Percentiles rank a stretch among this genome's conserved stretches.
Conservation (phyloP, 1,140 invertebrate species). For the Drosophila nigrodunni region DNA sequence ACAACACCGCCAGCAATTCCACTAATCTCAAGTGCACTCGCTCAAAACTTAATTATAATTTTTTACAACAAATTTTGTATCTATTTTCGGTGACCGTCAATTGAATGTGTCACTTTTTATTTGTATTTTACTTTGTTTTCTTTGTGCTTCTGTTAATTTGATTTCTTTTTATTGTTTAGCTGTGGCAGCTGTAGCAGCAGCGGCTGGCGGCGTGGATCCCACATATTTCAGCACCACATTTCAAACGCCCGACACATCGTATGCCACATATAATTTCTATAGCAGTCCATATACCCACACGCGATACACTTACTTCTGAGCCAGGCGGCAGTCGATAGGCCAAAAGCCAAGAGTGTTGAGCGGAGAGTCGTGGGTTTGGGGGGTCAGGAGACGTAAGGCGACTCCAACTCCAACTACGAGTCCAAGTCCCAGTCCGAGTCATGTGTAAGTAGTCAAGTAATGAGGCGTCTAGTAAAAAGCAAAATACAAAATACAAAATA, state of each 20-base stretch:
- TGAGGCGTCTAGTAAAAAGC: constrained; percentile 47
- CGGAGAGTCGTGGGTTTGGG: constrained; percentile 35
- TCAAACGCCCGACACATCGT: constrained; percentile 72
- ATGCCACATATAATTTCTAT: constrained; percentile 71
- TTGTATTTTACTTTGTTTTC: constrained; percentile 1
- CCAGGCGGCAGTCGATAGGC: background rate
- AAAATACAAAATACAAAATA: background rate
- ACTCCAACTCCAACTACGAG: no score
- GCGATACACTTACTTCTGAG: constrained; percentile 70
- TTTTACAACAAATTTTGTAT: background rate
- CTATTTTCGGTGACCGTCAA: constrained; percentile 29
- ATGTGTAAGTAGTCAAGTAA: constrained; percentile 54
- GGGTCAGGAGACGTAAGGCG: no score
- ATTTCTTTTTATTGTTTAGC: constrained; percentile 25
- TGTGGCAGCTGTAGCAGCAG: constrained; percentile 58
- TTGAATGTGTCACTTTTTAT: constrained; percentile 21
- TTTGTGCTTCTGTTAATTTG: constrained; percentile 37
- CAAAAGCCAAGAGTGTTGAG: constrained; percentile 22
- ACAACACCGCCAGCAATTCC: constrained; percentile 51
- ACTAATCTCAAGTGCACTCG: constrained; percentile 69
- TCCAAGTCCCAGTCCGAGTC: constrained; percentile 18
- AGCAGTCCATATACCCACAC: constrained; percentile 66
- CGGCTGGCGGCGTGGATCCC: constrained; percentile 57
- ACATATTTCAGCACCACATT: constrained; percentile 70
- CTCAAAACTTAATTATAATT: constrained; percentile 60